Evolutionary conservation across 2,888 invertebrate genomes (phyloP).

Genomic region (Aphrophora alni): DNA sequence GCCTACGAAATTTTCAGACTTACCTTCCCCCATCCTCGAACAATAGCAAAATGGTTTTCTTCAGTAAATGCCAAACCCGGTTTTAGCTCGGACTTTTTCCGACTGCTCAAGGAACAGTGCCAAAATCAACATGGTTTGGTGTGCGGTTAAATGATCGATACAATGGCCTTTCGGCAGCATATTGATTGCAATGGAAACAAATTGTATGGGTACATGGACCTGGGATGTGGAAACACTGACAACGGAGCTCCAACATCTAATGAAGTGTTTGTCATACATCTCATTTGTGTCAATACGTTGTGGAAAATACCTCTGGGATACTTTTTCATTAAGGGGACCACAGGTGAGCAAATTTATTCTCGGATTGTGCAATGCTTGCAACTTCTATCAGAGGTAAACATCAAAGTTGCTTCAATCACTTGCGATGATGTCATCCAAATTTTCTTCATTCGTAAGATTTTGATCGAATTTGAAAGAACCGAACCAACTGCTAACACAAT

Average conservation of each 20-base stretch:
- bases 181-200: conserved; percentile 34
- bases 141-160: too few species aligned
- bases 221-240: conserved; percentile 33
- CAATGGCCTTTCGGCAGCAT: conserved; percentile 30
- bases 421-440: conserved; percentile 33
- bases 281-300: conserved; percentile 36
- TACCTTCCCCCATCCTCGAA: too few species aligned
- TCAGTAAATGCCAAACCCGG: conserved; percentile 52
- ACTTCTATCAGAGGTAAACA: conserved; percentile 32
- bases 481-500: conserved; percentile 26
- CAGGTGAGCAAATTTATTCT: conserved; percentile 32
- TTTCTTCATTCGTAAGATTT: conserved; percentile 28
- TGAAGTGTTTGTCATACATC: conserved; percentile 40
- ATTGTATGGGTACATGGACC: conserved; percentile 33
- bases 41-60: conserved; percentile 27
- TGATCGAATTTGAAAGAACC: conserved; percentile 35
- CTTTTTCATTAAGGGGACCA: conserved; percentile 39
- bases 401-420: conserved; percentile 34
- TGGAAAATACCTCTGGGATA: conserved; percentile 39
- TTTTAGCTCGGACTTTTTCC: conserved; percentile 44
- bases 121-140: conserved; percentile 7
- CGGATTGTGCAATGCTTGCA: conserved; percentile 33
- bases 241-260: conserved; percentile 37
- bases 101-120: conserved; percentile 25
- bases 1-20: too few species aligned